Evolutionary conservation across 2,888 invertebrate species (phyloP), one percentile per base, ranked within the genome.

Genomic region (Agapostemon virescens): DNA sequence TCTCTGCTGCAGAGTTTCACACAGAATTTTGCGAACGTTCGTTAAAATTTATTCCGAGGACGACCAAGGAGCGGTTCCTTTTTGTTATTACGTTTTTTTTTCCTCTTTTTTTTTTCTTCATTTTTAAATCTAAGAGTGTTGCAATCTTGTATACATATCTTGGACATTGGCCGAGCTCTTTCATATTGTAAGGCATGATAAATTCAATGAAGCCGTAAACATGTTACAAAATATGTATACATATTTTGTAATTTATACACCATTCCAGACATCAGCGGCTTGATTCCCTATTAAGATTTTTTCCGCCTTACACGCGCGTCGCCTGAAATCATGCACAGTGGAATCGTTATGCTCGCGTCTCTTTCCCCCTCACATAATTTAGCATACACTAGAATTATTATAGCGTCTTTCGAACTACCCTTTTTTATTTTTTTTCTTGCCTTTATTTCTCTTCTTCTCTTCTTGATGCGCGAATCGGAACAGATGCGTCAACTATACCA

Each of bases 11-110:
- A 74, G n/a, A n/a, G 74, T 76, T 45, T 42, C 61, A 69, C 61
- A 69, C 30, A 76, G 42, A 69, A 69, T 64, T 76, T 67, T 42
- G n/a, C 69, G 58, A 63, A 76, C 58, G 55, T 33, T 73, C 30
- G 33, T 74, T 23, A 38, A 23, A 72, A 85, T 77, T 85, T 52
- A 77, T 26, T n/a, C 52, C 70, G 66, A 74, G 66, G 72, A 85
- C 85, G 85, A 85, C 85, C 85, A 85, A 85, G 81, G 85, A 85
- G 85, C 55, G 84, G 79, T 64, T 81, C 49, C 49, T n/a, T 49
- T 49, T 49, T 55, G 23, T 55, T 26, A 26, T 55, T 13, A n/a
- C n/a, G n/a, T n/a, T n/a, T n/a, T n/a, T n/a, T n/a, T n/a, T n/a
- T n/a, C n/a, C n/a, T n/a, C n/a, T 26, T 26, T 6, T 6, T 1